Base-by-base conservation (phyloP, 2,113 vertebrate genomes). In the Hirundichthys speculiger region DNA sequence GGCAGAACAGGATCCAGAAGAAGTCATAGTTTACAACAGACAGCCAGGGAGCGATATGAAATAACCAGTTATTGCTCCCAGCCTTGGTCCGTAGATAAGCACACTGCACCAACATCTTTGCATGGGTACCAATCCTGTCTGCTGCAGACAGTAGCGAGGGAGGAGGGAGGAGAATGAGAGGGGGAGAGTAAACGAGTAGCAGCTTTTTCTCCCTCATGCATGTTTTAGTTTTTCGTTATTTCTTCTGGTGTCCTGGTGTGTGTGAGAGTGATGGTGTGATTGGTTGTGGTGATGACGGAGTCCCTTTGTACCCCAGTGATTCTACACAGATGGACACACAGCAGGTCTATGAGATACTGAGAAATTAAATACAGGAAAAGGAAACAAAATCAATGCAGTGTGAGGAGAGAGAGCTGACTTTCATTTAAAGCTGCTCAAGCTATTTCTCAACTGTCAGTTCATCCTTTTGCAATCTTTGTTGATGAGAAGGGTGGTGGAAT, bases 21-120 rank as follows among this genome's bases (percentile, higher is more conserved):
- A 57, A 53, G 14, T 49, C n/a, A 53, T 65, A 45, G 9, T 53
- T 52, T 42, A 22, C 59, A 22, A 25, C 10, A 21, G 25, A 47
- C 0, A 4, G 8, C 38, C 25, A 64, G 39, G 16, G 24, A 59
- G 42, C 63, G 38, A 55, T 58, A 42, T 47, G 40, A 41, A 73
- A 64, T 13, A 64, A 20, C 47, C 10, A 53, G 25, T 63, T 64
- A 57, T 56, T 52, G 54, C 63, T 65, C 66, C 34, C 57, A 77
- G 72, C 43, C 69, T 67, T 69, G 64, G 39, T 82, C 56, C 43
- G 58, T 53, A 58, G 79, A 79, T 70, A 77, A 70, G 76, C 83
- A 77, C 83, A 87, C 85, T 88, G 87, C 89, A 87, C 73, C 86
- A 88, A 79, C 75, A 75, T 79, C 73, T 64, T 69, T 67, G 58